These are phyloP conservation scores for Ochotona curzoniae DNA, from an alignment of 2,113 vertebrate genomes.

Conservation along the genomic window DNA sequence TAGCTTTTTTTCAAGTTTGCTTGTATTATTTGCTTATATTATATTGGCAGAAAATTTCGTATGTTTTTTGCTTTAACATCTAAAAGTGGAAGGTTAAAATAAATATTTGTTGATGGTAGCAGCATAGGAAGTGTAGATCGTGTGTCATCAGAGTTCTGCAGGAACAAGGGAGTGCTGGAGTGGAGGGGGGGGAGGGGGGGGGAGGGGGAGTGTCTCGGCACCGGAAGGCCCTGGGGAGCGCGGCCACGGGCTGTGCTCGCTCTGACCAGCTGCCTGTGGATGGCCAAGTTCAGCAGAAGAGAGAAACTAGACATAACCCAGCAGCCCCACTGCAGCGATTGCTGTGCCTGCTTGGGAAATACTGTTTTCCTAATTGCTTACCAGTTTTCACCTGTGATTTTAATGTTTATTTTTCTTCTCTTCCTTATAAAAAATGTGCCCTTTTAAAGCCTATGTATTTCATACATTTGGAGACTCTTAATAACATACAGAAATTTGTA, in stretches of 20 bases:
- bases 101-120: not conserved
- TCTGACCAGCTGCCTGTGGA: not conserved
- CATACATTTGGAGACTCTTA: conserved; percentile 12
- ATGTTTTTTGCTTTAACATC: not conserved
- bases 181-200: not conserved
- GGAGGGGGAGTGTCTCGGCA: not conserved
- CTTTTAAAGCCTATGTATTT: not conserved
- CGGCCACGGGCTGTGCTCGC: not conserved
- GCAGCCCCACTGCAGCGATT: not conserved
- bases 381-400: not conserved
- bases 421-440: conserved; percentile 23
- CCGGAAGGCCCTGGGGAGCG: not conserved
- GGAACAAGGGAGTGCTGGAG: not conserved
- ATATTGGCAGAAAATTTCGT: not conserved
- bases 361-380: not conserved
- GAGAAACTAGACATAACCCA: not conserved
- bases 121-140: too few species aligned
- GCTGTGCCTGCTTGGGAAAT: not conserved
- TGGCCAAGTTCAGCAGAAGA: not conserved
- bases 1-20: not conserved
- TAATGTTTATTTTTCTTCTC: not conserved
- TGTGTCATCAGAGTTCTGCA: not conserved
- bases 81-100: conserved; percentile 7
- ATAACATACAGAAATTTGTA: not conserved
- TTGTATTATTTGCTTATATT: not conserved